A percentile compares a stretch with the other conserved stretches of the same genome.
phyloP scores from a whole-genome alignment of 2,113 vertebrate genomes.

The Podarcis raffonei region DNA sequence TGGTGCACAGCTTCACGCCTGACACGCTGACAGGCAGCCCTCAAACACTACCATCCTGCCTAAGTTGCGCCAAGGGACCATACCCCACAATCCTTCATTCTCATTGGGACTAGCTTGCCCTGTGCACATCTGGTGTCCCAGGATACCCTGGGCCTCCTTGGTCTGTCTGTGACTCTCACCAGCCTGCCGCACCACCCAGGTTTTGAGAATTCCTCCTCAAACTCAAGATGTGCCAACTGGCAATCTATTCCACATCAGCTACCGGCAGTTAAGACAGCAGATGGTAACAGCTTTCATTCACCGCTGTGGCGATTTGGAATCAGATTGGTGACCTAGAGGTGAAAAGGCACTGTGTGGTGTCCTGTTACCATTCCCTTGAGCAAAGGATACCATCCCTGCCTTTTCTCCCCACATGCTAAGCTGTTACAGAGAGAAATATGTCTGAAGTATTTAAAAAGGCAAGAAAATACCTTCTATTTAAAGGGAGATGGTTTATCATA shows the following conservation, averaged over 20 bases:
- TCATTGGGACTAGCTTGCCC: neutral
- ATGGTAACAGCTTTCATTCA: conserved; percentile 11
- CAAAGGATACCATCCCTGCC: neutral
- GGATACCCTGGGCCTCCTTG: neutral
- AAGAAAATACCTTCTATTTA: neutral
- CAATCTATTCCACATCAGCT: neutral
- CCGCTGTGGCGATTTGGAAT: neutral
- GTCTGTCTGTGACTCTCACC: neutral
- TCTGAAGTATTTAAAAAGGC: neutral
- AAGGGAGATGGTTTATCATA: neutral
- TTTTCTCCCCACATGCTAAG: neutral
- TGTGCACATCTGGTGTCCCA: neutral
- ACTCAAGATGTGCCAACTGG: neutral
- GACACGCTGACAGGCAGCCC: conserved; percentile 12
- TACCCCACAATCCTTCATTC: neutral
- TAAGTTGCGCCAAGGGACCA: conserved; percentile 1
- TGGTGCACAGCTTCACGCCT: conserved; percentile 3
- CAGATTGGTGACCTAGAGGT: neutral
- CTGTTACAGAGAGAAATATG: neutral
- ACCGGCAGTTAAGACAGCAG: neutral
- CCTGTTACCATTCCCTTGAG: conserved; percentile 1
- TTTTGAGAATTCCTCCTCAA: neutral
- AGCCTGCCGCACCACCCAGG: neutral
- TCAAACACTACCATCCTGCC: neutral
- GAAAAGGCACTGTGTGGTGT: neutral